Evolutionary conservation across 2,113 vertebrate species (phyloP), one percentile per base, ranked within the genome.

Genomic region (Perccottus glenii): DNA sequence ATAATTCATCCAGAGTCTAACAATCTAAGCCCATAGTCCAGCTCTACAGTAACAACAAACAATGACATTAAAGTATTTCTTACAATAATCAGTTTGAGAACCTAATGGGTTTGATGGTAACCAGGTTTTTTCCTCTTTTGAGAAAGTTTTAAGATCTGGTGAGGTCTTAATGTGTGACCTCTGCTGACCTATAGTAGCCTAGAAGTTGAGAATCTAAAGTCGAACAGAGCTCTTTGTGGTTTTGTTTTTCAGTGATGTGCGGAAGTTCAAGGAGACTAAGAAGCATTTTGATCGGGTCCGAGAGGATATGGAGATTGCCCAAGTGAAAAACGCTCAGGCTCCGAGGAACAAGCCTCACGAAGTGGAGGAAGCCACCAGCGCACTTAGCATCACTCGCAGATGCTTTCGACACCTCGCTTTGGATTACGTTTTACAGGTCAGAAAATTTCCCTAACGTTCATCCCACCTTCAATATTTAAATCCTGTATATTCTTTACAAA

Each of bases 181-280:
- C 19, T 27, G 19, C 19, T 27, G 19, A 27, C 19, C 3, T 27
- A 3, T 3, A 27, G 19, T 27, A 3, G 19, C 19, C 19, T 27
- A 27, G 19, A 27, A 27, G 19, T 27, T 27, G 19, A 27, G 19
- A 27, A 27, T 27, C 19, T 27, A 27, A 27, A 27, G 19, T 27
- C 19, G 3, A 27, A 27, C 19, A 27, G 19, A 27, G 19, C 19
- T 27, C 19, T 27, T 27, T 27, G 19, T 27, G 19, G 19, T 27
- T 27, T 27, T 38, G 16, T 69, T 0, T 72, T 19, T 75, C 90
- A 99, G 98, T 47, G 98, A 99, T 0, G 96, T 99, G 9, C 84
- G 97, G 5, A 98, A 96, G 73, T 99, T 99, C 90, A 99, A 99
- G 87, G 98, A 99, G 77, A 98, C 96, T 4, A 99, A 98, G 93